Evolutionary conservation across 1,140 invertebrate genomes (phyloP), one percentile per base, ranked within the genome.

Genomic region (Laupala kohalensis): DNA sequence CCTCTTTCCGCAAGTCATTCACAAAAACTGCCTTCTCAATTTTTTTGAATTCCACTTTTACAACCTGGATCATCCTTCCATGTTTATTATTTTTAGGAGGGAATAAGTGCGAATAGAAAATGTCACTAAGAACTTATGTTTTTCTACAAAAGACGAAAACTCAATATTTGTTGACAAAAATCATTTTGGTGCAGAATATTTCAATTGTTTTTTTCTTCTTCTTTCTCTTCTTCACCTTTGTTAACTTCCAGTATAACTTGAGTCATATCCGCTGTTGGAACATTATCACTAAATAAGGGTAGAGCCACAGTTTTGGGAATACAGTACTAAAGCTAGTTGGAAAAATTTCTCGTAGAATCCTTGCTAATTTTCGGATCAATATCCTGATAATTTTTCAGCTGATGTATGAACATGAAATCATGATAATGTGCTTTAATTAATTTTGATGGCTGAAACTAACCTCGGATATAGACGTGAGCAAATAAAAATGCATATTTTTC

Each of bases 1-100:
- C 4, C 64, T 65, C 64, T 77, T 75, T 79, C 77, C 24, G 76
- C 78, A 24, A 70, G 71, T 79, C 77, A 74, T 80, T 79, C 1
- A 78, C 76, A 70, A 74, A 75, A 69, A 69, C 67, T 69, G 4
- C 4, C 67, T 69, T 69, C 26, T 69, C 3, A 69, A 69, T 15
- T 37, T 69, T 69, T 69, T 3, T 6, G 26, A 69, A 2, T 69
- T 5, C 26, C 15, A 6, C 67, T 1, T 69, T 69, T 69, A 1
- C 26, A 69, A 69, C 3, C 67, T 25, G 67, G 6, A 69, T 69
- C 67, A 65, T 5, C 5, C 25, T 53, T 4, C 1, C 1, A 2
- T 13, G 9, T 53, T 9, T 13, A 1, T 1, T 9, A n/a, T 4
- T 4, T 66, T 66, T 66, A 27, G 9, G 1, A n/a, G 23, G 65